Evolutionary conservation across 2,797 vertebrate genomes (phyloP), one percentile per base, ranked within the genome.

Genomic region (Etheostoma nigrum): DNA sequence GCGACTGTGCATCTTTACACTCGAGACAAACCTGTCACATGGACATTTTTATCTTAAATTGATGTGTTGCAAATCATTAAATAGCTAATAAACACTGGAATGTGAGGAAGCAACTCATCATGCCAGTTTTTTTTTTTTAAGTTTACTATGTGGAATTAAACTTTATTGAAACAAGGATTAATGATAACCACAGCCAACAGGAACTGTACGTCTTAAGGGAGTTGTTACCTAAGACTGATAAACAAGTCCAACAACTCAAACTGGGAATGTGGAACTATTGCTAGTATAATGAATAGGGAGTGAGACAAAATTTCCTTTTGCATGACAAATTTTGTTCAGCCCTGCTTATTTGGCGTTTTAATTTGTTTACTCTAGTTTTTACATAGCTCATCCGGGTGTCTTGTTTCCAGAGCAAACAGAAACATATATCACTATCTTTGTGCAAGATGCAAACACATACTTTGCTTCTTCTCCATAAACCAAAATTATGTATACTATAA

Each of bases 401-500:
- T 69, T n/a, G 61, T 81, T 88, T 82, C 67, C 60, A 61, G 27
- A 45, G 21, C 60, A 63, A 77, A 81, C 58, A 71, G 61, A 64
- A 64, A 69, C 1, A 69, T 4, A 75, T 63, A 59, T 57, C 77
- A 69, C 58, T 62, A 58, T 42, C 60, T 69, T 68, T 11, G 74
- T 71, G 80, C 27, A 42, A 66, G 69, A 80, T 12, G 64, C 81
- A 88, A 81, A 86, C 80, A 79, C 76, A 80, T 80, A 83, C 71
- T 88, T 90, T 81, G 52, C 79, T 65, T 59, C 72, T 33, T 52
- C 51, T 53, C 66, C 78, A 36, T 15, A 88, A 76, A 78, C 87
- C 51, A 0, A 73, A 87, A 86, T 91, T 79, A 87, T 65, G 72
- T 65, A 72, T 65, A 72, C 57, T 74, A 57, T 67, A 47, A 3